phyloP scores from a whole-genome alignment of 2,113 vertebrate species.

The Laticauda colubrina region DNA sequence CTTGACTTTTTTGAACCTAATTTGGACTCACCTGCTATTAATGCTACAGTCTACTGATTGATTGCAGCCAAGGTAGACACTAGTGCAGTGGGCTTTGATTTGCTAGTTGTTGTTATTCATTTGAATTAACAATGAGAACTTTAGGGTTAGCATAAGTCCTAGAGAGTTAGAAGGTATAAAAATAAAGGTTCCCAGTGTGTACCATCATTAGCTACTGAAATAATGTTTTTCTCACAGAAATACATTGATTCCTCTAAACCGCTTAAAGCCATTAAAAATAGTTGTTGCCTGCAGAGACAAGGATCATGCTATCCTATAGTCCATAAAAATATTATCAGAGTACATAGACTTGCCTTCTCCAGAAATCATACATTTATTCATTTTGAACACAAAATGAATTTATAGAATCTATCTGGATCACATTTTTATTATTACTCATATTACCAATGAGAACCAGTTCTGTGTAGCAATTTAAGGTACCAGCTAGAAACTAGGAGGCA shows the following conservation, averaged over 20 bases:
- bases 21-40: neutral
- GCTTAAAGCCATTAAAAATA: neutral
- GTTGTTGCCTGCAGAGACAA: neutral
- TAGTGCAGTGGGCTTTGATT: neutral
- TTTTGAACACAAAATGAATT: neutral
- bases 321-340: neutral
- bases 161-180: neutral
- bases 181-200: neutral
- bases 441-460: neutral
- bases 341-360: neutral
- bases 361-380: neutral
- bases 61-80: neutral
- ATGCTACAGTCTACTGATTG: neutral
- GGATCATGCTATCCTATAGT: neutral
- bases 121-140: neutral
- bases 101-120: neutral
- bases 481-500: neutral
- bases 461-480: neutral
- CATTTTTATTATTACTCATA: neutral
- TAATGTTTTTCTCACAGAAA: neutral
- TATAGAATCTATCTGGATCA: neutral
- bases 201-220: neutral
- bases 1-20: neutral
- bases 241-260: neutral
- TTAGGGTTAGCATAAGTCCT: neutral